phyloP scores from a whole-genome alignment of 2,113 vertebrate species.

The Dissostichus mawsoni region DNA sequence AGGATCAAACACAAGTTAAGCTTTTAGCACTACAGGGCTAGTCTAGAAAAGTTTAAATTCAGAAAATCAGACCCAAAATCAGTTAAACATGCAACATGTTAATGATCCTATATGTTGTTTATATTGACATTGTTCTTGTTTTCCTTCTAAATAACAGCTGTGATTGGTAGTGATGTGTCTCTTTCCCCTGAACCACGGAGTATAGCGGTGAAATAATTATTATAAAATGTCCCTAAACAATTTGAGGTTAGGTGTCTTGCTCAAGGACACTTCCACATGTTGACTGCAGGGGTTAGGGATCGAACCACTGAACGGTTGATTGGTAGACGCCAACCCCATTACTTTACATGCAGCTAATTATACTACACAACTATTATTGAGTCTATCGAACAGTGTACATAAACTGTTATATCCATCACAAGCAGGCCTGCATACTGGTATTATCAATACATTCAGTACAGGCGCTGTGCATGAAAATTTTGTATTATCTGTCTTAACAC shows the following conservation, averaged over 20 bases:
- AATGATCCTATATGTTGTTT: neutral
- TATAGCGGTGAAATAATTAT: too few species aligned
- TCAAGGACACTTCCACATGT: too few species aligned
- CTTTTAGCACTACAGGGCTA: neutral
- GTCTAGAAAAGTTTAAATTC: neutral
- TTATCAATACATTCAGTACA: neutral
- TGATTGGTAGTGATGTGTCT: too few species aligned
- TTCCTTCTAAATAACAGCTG: too few species aligned
- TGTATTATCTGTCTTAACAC: neutral
- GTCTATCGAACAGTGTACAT: neutral
- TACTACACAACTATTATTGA: neutral
- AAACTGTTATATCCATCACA: neutral
- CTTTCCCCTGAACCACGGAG: too few species aligned
- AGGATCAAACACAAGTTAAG: constrained; percentile 1
- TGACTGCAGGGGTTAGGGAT: too few species aligned
- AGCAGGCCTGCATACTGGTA: neutral
- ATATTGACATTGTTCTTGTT: neutral
- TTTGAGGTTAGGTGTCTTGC: too few species aligned
- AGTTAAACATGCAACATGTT: neutral
- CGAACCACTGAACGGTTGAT: too few species aligned
- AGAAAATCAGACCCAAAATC: neutral
- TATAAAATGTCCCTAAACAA: too few species aligned
- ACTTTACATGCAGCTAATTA: neutral
- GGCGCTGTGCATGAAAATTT: neutral
- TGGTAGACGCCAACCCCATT: neutral